These are phyloP conservation scores for Liolophura sinensis DNA, from an alignment of 1,140 invertebrate genomes.

Conservation along the genomic window DNA sequence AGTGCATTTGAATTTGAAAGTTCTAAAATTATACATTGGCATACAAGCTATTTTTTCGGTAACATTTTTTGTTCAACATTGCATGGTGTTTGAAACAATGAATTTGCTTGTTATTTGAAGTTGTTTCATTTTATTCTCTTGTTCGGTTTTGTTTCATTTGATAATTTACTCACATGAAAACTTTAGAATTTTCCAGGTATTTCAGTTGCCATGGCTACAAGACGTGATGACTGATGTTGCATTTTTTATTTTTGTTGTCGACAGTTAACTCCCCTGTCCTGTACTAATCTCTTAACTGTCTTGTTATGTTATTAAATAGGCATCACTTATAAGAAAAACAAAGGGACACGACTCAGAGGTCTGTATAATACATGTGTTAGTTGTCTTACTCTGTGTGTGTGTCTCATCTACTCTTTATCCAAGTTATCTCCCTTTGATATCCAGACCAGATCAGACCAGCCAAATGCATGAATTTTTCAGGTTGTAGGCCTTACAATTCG, in stretches of 20 bases:
- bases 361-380: not conserved
- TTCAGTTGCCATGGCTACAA: not conserved
- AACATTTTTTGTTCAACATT: not conserved
- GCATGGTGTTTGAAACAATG: not conserved
- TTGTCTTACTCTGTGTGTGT: conserved; percentile 3
- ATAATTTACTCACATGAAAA: conserved; percentile 2
- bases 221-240: not conserved
- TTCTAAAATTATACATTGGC: not conserved
- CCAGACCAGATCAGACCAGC: too few relatives aligned
- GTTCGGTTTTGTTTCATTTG: not conserved
- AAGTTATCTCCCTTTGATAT: too few relatives aligned
- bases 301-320: not conserved
- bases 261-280: not conserved
- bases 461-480: too few relatives aligned
- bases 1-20: not conserved
- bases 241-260: not conserved
- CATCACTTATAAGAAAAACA: conserved; percentile 1
- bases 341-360: not conserved
- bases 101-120: not conserved
- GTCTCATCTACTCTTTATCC: not conserved
- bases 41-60: not conserved
- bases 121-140: not conserved
- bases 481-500: too few relatives aligned
- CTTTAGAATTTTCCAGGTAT: not conserved
- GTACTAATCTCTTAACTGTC: not conserved